phyloP scores from a whole-genome alignment of 2,113 vertebrate genomes.

The Artemisiospiza belli region DNA sequence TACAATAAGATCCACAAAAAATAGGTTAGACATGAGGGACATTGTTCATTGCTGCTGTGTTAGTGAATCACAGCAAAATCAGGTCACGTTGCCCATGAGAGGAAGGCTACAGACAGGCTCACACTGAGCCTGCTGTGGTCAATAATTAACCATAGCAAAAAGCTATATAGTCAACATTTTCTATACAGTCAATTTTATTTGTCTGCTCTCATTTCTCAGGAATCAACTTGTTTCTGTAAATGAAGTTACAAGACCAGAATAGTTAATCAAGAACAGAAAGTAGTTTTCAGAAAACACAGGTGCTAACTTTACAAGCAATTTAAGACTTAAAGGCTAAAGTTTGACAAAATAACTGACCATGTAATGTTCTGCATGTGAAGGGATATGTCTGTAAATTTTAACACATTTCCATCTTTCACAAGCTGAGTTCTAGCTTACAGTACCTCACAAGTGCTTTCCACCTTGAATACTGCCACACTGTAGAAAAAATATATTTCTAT shows the following conservation, averaged over 20 bases:
- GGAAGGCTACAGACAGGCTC: not conserved
- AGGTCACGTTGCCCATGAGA: not conserved
- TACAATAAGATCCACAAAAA: not conserved
- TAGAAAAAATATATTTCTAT: constrained; percentile 26
- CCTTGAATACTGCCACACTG: not conserved
- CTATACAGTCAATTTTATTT: constrained; percentile 59
- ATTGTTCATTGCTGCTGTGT: not conserved
- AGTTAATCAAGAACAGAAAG: constrained; percentile 35
- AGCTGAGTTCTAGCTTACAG: not conserved
- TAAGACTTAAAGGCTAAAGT: not conserved
- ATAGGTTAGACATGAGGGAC: not conserved
- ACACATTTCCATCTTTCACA: not conserved
- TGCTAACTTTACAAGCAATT: constrained; percentile 53
- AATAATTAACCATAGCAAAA: not conserved
- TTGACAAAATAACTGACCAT: not conserved
- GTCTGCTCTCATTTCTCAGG: constrained; percentile 35
- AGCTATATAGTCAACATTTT: not conserved
- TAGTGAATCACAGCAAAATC: not conserved
- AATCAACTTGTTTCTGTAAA: constrained; percentile 58
- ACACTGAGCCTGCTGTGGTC: not conserved
- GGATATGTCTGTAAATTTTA: not conserved
- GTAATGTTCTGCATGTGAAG: not conserved
- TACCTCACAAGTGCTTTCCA: not conserved
- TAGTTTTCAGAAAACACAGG: constrained; percentile 11
- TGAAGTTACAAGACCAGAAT: constrained; percentile 38